Base-by-base conservation (phyloP, 2,113 vertebrate species). In the Serilophus lunatus region DNA sequence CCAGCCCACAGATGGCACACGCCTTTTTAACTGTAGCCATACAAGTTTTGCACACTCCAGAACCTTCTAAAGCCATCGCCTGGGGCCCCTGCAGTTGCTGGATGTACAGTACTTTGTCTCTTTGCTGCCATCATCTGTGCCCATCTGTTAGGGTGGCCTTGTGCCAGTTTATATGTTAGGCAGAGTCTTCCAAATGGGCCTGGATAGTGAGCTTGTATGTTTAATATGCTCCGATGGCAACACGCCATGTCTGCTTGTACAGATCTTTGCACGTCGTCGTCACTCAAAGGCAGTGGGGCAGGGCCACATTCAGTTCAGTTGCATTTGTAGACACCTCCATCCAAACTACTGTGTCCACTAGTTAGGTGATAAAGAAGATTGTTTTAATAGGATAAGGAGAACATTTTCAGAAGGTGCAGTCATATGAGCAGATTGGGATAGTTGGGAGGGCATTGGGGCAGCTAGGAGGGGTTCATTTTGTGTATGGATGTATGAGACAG, bases 131-230 rank as follows among this genome's bases (percentile, higher is more conserved):
- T 96, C 92, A 71, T 95, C 69, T 77, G 57, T 96, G 92, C 95
- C 95, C 92, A 88, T 97, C 96, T 97, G 92, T 96, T 93, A 86
- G 88, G 60, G 83, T 95, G 96, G 96, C 94, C 80, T 86, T 0
- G 0, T 75, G 96, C 95, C 94, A 96, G 93, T 56, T 75, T 81
- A 26, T 88, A 33, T 90, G 47, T 92, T 75, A 88, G 82, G 49
- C 90, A 93, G 68, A 94, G 57, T 80, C 56, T 92, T 92, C 86
- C 90, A 82, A 56, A 51, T 68, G n/a, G 71, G 44, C 47, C 63
- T 78, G 92, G 85, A 53, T 22, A 36, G 82, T 18, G 65, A 93
- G 28, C 56, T 74, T 81, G 76, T 75, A 13, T 59, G 71, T 90
- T 96, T 86, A 78, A 60, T 92, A 20, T 63, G 56, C 40, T 92